Evolutionary conservation across 2,113 vertebrate genomes (phyloP).

Genomic region (Apodemus speciosus): DNA sequence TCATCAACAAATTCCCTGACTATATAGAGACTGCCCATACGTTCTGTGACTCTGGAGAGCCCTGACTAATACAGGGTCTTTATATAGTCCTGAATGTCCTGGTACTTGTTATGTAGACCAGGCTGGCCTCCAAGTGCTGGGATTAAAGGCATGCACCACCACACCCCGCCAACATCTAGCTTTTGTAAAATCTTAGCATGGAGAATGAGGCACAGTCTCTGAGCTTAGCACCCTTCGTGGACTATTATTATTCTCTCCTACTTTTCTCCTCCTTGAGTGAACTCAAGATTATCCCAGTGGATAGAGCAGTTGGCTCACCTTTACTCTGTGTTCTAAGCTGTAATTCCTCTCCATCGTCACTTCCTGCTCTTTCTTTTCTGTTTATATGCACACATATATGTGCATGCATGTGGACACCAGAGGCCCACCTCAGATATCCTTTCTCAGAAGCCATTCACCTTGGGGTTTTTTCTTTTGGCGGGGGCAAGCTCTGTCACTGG

Average conservation of each 20-base stretch:
- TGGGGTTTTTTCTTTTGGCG: too few relatives aligned
- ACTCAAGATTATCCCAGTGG: background rate
- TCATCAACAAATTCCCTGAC: too few relatives aligned
- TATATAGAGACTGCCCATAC: too few relatives aligned
- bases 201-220: background rate
- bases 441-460: background rate
- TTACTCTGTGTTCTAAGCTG: background rate
- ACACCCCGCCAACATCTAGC: background rate
- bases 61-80: background rate
- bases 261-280: background rate
- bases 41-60: too few relatives aligned
- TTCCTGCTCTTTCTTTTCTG: background rate
- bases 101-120: too few relatives aligned
- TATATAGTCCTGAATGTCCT: background rate
- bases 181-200: conserved; percentile 26
- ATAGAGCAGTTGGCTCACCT: background rate
- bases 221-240: background rate
- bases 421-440: background rate
- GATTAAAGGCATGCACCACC: background rate
- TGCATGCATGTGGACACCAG: background rate
- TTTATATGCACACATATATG: background rate
- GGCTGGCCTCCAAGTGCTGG: background rate
- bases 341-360: background rate
- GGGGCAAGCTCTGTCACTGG: background rate
- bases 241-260: background rate